These are phyloP conservation scores for Neodiprion pinetum DNA, from an alignment of 1,140 invertebrate species.

Conservation along the genomic window DNA sequence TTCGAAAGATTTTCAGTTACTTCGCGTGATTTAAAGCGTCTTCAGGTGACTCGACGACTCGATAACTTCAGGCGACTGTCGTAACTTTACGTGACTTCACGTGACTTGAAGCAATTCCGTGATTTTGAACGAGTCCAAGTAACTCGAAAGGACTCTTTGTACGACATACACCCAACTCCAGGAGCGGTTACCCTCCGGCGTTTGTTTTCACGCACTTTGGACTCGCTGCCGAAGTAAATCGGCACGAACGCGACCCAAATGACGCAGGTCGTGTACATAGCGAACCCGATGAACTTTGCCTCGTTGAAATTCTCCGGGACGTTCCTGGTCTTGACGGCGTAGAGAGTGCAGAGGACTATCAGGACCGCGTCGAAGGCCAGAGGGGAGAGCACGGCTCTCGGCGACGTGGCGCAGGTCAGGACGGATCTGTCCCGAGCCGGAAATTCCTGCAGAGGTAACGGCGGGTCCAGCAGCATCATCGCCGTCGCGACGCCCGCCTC, in stretches of 20 bases:
- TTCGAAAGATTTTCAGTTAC: no score
- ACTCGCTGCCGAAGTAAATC: constrained; percentile 82
- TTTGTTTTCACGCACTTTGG: constrained; percentile 62
- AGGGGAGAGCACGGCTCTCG: constrained; percentile 75
- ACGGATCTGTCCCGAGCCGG: constrained; percentile 64
- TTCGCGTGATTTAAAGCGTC: no score
- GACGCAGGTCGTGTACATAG: constrained; percentile 89
- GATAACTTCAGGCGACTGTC: no score
- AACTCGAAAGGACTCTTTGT: no score
- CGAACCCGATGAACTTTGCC: constrained; percentile 83
- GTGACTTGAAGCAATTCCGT: no score
- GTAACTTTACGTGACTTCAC: no score
- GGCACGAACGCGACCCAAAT: constrained; percentile 90
- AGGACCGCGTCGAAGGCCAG: constrained; percentile 82
- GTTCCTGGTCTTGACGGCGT: constrained; percentile 86
- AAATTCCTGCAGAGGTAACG: constrained; percentile 69
- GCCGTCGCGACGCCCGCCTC: constrained; percentile 74
- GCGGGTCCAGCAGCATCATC: constrained; percentile 75
- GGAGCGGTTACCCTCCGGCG: not conserved
- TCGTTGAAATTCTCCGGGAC: constrained; percentile 91
- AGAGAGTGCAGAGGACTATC: constrained; percentile 81
- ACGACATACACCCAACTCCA: no score
- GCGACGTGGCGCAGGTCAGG: constrained; percentile 75
- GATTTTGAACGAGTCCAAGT: no score
- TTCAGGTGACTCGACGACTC: no score